Conservation (phyloP, 64 coral and sea anemone genomes). For the Actinia tenebrosa region DNA sequence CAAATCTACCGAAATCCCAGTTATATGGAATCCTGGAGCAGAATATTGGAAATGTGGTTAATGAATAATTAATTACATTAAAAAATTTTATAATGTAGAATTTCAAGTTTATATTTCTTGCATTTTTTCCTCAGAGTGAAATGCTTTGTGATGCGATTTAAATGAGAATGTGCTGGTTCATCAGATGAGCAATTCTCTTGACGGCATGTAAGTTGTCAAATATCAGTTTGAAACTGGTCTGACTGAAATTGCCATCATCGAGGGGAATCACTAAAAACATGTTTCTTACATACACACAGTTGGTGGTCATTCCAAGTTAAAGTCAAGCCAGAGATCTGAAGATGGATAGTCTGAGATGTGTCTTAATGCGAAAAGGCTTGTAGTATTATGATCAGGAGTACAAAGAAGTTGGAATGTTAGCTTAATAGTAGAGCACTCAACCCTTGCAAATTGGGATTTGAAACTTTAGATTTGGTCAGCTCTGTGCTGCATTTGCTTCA, state of each 20-base stretch:
- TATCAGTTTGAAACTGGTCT: background rate
- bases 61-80: background rate
- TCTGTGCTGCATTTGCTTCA: slow-evolving; percentile 19
- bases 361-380: background rate
- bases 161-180: background rate
- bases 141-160: background rate
- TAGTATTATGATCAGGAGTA: background rate
- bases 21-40: background rate
- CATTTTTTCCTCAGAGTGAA: slow-evolving; percentile 24
- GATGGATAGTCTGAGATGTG: background rate
- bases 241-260: background rate
- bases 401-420: background rate
- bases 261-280: background rate
- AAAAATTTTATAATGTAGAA: background rate
- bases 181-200: background rate
- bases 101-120: slow-evolving; percentile 4
- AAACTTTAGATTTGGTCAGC: slow-evolving; percentile 1
- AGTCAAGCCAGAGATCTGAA: background rate
- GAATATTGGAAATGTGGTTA: background rate
- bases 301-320: background rate
- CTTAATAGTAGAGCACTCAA: slow-evolving; percentile 16
- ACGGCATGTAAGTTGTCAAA: slow-evolving; percentile 1
- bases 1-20: background rate
- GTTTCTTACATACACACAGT: background rate
- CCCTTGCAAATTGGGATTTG: slow-evolving; percentile 9